Percentiles rank a stretch among this genome's conserved stretches.
Conservation (phyloP, 2,113 vertebrate genomes). For the Grammatotria lemairii region DNA sequence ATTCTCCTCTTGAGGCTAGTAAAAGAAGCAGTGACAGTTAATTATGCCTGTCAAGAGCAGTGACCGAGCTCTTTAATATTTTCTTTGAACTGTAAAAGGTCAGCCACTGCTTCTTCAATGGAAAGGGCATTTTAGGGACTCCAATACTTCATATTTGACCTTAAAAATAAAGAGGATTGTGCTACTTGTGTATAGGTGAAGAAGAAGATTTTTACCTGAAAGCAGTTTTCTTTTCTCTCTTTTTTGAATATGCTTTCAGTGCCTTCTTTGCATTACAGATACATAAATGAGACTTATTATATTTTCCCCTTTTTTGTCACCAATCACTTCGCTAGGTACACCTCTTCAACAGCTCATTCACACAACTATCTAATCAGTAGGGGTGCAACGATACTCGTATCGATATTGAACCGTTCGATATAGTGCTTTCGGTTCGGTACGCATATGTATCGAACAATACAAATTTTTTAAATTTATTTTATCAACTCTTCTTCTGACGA, state of each 20-base stretch:
- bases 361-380: neutral
- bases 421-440: too few species aligned
- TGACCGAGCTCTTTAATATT: neutral
- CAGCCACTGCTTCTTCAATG: neutral
- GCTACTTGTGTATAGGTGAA: neutral
- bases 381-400: too few species aligned
- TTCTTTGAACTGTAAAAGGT: conserved; percentile 13
- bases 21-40: neutral
- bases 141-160: neutral
- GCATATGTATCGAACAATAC: too few species aligned
- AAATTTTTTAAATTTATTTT: accelerated
- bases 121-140: neutral
- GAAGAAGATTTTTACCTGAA: neutral
- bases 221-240: neutral
- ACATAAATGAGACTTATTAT: neutral
- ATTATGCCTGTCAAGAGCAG: neutral
- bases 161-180: neutral
- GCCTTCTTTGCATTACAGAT: neutral
- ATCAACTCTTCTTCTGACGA: too few species aligned
- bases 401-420: too few species aligned
- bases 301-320: neutral
- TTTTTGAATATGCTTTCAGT: neutral
- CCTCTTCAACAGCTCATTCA: neutral
- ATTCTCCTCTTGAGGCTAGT: neutral
- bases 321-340: neutral